Evolutionary conservation across 2,797 vertebrate species (phyloP).

Genomic region (Lemur catta): DNA sequence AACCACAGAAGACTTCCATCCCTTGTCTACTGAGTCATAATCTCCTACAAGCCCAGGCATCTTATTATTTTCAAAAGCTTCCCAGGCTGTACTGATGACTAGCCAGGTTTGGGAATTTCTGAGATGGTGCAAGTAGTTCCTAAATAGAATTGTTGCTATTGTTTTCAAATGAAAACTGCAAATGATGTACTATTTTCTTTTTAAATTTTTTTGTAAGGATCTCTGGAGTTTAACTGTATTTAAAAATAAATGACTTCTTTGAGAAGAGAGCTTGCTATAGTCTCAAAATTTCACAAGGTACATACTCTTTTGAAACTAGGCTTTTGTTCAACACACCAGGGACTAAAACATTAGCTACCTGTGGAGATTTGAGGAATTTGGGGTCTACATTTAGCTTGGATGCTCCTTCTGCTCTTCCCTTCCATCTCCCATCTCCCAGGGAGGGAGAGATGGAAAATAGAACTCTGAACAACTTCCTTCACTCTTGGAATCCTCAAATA

Average conservation of each 20-base stretch:
- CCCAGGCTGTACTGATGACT: background rate
- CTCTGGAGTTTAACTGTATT: background rate
- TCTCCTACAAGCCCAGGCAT: background rate
- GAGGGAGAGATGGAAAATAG: background rate
- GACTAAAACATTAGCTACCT: background rate
- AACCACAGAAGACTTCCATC: background rate
- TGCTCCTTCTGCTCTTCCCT: background rate
- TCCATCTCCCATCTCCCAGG: fast-evolving
- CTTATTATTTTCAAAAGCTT: background rate
- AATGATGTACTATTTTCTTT: background rate
- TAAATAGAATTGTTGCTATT: background rate
- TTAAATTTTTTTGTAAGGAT: background rate
- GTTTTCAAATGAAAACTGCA: background rate
- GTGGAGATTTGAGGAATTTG: background rate
- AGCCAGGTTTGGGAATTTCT: background rate
- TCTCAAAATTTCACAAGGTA: background rate
- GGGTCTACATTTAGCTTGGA: background rate
- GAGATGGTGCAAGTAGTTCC: background rate
- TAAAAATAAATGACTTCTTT: background rate
- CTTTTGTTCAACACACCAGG: background rate
- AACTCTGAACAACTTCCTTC: background rate
- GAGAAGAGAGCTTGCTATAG: background rate
- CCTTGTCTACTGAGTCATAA: background rate
- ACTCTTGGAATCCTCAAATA: background rate
- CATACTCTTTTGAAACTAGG: background rate